A percentile compares a stretch with the other conserved stretches of the same genome.
These are phyloP conservation scores for Cantharis rustica DNA, from an alignment of 2,888 invertebrate genomes.

Conservation along the genomic window DNA sequence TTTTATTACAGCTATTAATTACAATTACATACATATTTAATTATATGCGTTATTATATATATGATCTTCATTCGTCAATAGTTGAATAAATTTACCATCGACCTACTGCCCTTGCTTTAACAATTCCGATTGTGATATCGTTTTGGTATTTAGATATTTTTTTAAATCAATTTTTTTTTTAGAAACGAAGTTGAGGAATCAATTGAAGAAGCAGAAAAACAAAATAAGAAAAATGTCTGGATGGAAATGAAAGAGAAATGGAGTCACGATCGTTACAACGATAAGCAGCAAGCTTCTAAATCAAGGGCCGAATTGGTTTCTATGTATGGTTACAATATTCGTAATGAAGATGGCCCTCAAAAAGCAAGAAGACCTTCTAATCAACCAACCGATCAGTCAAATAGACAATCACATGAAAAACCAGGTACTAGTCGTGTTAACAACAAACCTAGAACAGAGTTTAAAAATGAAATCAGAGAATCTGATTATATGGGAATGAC, in stretches of 20 bases:
- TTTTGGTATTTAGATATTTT: too few relatives aligned
- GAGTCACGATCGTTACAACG: slow-evolving; percentile 74
- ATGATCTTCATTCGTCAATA: too few relatives aligned
- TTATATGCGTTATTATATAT: too few relatives aligned
- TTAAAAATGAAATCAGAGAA: slow-evolving; percentile 47
- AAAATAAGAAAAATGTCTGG: slow-evolving; percentile 55
- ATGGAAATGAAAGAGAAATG: slow-evolving; percentile 55
- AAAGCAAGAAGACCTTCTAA: slow-evolving; percentile 69
- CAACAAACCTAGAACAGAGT: slow-evolving; percentile 43
- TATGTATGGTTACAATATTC: slow-evolving; percentile 92
- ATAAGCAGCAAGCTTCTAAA: slow-evolving; percentile 84
- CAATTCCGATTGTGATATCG: not conserved
- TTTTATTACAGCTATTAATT: too few relatives aligned
- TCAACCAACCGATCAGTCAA: slow-evolving; percentile 7
- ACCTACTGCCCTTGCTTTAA: too few relatives aligned
- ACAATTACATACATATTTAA: too few relatives aligned
- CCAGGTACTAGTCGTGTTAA: slow-evolving; percentile 46
- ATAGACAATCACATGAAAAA: slow-evolving; percentile 34
- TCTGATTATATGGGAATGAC: slow-evolving; percentile 53
- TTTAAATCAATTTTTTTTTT: too few relatives aligned
- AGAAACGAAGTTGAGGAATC: slow-evolving; percentile 36
- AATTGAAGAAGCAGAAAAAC: slow-evolving; percentile 49
- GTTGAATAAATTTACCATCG: too few relatives aligned
- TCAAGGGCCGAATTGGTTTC: slow-evolving; percentile 81
- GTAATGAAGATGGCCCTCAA: slow-evolving; percentile 90